Conservation (phyloP, 1,140 invertebrate species). For the Mylabris phalerata region DNA sequence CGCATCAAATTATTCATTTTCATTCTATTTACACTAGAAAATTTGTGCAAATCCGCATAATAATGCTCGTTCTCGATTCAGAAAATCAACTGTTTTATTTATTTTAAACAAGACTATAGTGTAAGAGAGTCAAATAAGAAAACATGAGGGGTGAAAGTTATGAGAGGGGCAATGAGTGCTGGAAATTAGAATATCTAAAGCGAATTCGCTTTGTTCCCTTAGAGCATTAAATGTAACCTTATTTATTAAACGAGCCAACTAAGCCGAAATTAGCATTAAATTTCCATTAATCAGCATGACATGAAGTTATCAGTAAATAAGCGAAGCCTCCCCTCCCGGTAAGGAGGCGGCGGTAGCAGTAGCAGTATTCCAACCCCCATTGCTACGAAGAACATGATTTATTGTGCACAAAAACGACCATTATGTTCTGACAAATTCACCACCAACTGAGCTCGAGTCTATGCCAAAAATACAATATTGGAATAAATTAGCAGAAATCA, state of each 20-base stretch:
- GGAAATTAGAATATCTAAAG: constrained; percentile 38
- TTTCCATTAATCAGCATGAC: constrained; percentile 40
- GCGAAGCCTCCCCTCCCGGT: constrained; percentile 28
- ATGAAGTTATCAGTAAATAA: constrained; percentile 40
- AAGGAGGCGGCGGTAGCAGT: neutral
- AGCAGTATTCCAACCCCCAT: constrained; percentile 2
- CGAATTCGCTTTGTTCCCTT: constrained; percentile 32
- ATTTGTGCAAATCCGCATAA: no score
- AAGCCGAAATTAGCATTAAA: constrained; percentile 39
- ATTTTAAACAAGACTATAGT: no score
- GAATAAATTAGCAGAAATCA: no score
- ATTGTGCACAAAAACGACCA: constrained; percentile 17
- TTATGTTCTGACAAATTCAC: constrained; percentile 2
- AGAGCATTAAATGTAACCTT: constrained; percentile 36
- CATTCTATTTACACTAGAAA: no score
- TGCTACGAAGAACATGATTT: constrained; percentile 29
- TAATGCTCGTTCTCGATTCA: no score
- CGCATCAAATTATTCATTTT: no score
- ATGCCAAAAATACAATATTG: no score
- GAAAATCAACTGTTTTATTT: no score
- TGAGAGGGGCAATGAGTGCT: constrained; percentile 31
- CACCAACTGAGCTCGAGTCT: no score
- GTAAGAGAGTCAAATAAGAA: no score
- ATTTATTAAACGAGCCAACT: constrained; percentile 38
- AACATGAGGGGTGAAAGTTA: constrained; percentile 22